Conservation (phyloP, 2,888 invertebrate species). For the Dendrolimus pini region DNA sequence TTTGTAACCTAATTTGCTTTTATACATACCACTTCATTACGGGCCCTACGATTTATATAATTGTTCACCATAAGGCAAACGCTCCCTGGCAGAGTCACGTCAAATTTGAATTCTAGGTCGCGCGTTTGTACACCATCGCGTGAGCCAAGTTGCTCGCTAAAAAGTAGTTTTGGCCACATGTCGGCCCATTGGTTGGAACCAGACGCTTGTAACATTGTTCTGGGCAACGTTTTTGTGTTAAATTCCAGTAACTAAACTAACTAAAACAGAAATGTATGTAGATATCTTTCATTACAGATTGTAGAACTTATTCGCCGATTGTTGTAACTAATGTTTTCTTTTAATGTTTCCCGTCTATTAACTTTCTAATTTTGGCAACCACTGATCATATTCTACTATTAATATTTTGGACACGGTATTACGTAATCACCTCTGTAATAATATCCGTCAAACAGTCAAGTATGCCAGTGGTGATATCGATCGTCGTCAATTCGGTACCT, state of each 20-base stretch:
- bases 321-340: neutral
- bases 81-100: conserved; percentile 18
- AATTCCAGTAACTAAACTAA: neutral
- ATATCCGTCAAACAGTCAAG: conserved; percentile 33
- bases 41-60: neutral
- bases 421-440: conserved; percentile 47
- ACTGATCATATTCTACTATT: conserved; percentile 25
- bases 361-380: conserved; percentile 28
- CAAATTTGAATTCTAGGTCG: conserved; percentile 23
- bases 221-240: neutral
- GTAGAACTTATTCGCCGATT: neutral
- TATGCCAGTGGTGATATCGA: conserved; percentile 41
- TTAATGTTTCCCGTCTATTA: conserved; percentile 27
- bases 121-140: conserved; percentile 26
- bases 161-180: conserved; percentile 35
- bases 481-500: conserved; percentile 32
- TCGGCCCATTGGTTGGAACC: conserved; percentile 18
- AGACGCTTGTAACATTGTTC: conserved; percentile 27
- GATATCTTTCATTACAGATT: too few species aligned
- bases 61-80: conserved; percentile 3
- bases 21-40: neutral
- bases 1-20: neutral
- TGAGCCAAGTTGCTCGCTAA: conserved; percentile 27
- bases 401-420: conserved; percentile 34
- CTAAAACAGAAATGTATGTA: conserved; percentile 19